Base-by-base conservation (phyloP, 2,113 vertebrate genomes). In the Periophthalmodon schlosseri region DNA sequence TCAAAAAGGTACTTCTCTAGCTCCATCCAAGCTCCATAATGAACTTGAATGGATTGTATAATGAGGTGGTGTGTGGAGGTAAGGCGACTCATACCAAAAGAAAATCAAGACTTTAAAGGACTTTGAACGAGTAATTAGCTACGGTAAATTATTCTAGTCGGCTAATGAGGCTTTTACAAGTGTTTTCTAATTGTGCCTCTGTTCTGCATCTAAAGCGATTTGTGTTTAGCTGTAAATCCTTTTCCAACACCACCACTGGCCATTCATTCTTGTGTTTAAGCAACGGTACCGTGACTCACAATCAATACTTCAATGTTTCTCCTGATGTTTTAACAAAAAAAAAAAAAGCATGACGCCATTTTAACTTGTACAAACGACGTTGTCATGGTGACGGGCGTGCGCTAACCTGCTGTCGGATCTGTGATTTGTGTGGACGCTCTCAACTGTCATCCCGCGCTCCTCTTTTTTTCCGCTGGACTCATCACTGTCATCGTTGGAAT, bases 121-220 rank as follows among this genome's bases (percentile, higher is more conserved):
- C 71, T 80, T 89, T 69, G 76, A 83, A 73, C 80, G 61, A 83
- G 74, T 74, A 84, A 86, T 90, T 80, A 87, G 69, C 4, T 1
- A 21, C 75, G 67, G 68, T 86, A 64, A 87, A 90, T 84, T 77
- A 89, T 87, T 84, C 72, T 72, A 77, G 66, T 68, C 50, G 0
- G 75, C 78, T 90, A 90, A 90, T 87, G 86, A 87, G 79, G 70
- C 76, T 36, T 60, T 72, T 74, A 78, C 77, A 83, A 87, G 72
- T 67, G 61, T 77, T 81, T 46, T 28, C 68, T 84, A 81, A 88
- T 85, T 83, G 69, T 61, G 16, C 24, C 47, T 76, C 54, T 76
- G 58, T 73, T 84, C 81, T 74, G 76, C 79, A 76, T 80, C 63
- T 57, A 52, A 75, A 69, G 60, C 47, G 47, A 67, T 85, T 70